These are phyloP conservation scores for Pollenia angustigena DNA, from an alignment of 2,888 invertebrate species.

Conservation along the genomic window DNA sequence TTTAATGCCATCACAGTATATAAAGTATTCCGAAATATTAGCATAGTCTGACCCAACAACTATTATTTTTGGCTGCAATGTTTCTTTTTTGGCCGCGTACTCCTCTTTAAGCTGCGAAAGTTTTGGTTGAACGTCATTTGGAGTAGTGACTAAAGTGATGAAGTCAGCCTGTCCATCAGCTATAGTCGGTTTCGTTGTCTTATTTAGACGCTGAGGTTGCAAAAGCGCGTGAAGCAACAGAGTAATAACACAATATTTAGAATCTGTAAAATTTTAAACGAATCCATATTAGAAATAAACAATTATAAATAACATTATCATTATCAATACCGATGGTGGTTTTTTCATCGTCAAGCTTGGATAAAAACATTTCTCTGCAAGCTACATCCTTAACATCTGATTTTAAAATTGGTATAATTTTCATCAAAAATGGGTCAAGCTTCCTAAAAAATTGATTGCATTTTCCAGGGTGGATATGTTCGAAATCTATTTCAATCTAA, in stretches of 20 bases:
- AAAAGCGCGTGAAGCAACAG: conserved; percentile 60
- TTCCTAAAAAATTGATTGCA: conserved; percentile 30
- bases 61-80: conserved; percentile 54
- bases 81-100: conserved; percentile 54
- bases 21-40: conserved; percentile 54
- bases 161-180: conserved; percentile 67
- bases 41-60: conserved; percentile 55
- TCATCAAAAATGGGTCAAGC: conserved; percentile 33
- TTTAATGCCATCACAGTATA: conserved; percentile 61
- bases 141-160: conserved; percentile 55
- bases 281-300: conserved; percentile 36
- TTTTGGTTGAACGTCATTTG: conserved; percentile 62
- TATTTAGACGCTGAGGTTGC: no score
- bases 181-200: conserved; percentile 68
- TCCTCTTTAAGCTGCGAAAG: conserved; percentile 38
- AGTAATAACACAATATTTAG: conserved; percentile 61
- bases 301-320: conserved; percentile 28
- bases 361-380: conserved; percentile 37
- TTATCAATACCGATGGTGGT: conserved; percentile 30
- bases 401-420: conserved; percentile 34
- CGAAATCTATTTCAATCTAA: conserved; percentile 42
- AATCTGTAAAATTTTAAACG: conserved; percentile 43
- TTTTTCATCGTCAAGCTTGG: conserved; percentile 36
- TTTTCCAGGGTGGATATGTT: conserved; percentile 38
- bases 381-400: conserved; percentile 36